Conservation (phyloP, 2,888 invertebrate genomes). For the Leucoma salicis region DNA sequence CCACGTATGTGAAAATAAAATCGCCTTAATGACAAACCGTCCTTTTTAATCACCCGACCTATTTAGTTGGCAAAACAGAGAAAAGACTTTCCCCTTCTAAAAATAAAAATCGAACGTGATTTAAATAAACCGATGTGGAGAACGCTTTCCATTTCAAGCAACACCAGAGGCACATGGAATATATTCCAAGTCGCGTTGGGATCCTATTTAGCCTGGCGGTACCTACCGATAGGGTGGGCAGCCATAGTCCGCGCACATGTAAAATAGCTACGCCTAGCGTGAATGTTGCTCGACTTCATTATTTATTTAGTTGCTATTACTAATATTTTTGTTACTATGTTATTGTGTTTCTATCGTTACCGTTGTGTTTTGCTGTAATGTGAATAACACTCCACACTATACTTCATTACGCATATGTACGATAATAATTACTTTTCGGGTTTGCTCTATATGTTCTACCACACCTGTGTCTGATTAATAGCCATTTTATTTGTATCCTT, state of each 20-base stretch:
- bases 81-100: conserved; percentile 9
- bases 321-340: too few species aligned
- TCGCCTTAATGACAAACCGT: conserved; percentile 21
- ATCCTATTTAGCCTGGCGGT: conserved; percentile 73
- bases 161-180: conserved; percentile 66
- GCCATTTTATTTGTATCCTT: too few species aligned
- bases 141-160: conserved; percentile 58
- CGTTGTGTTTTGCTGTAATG: too few species aligned
- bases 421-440: too few species aligned
- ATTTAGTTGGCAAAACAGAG: conserved; percentile 11
- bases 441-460: too few species aligned
- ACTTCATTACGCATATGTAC: too few species aligned
- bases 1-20: conserved; percentile 14
- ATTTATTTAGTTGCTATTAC: neutral
- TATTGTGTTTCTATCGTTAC: too few species aligned
- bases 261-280: conserved; percentile 65
- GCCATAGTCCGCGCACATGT: conserved; percentile 79
- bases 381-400: too few species aligned
- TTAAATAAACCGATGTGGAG: conserved; percentile 46
- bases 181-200: conserved; percentile 72
- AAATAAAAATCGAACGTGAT: conserved; percentile 49
- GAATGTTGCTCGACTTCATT: conserved; percentile 57
- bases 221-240: conserved; percentile 76
- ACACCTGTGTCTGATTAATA: too few species aligned
- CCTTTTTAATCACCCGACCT: conserved; percentile 27